Base-by-base conservation (phyloP, 2,888 invertebrate species). In the Drosophila aldrichi region DNA sequence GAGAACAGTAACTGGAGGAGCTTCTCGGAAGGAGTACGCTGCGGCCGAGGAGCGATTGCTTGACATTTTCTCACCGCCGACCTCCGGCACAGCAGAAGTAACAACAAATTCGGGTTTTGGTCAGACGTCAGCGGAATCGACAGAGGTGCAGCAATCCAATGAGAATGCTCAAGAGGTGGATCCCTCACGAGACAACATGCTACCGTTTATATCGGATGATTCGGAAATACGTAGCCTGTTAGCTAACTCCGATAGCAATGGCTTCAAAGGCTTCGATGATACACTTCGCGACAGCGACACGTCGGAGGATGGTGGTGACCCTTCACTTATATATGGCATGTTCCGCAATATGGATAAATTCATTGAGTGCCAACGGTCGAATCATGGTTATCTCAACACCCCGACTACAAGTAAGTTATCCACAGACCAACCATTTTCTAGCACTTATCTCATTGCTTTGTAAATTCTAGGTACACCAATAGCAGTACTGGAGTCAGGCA, bases 21-120 rank as follows among this genome's bases (percentile, higher is more conserved):
- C 48, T 41, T 62, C 58, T 20, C 36, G 61, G 10, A 66, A 57
- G 44, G 81, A 88, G 58, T 87, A 87, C 43, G 70, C 70, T 8
- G 81, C 73, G 6, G 88, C 90, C 38, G 86, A 89, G 60, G 72
- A 88, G 10, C 77, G 79, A n/a, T 61, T 81, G 16, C 70, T 86
- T 14, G 69, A 86, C 49, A 57, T 68, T 36, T 73, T 87, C 10
- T 89, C 85, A 12, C 88, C 88, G 10, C 60, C 84, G 10, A 55
- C 36, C 14, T 34, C 55, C 4, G 64, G 32, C 8, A 6, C 36
- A 14, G 12, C 32, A 10, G 52, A 41, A 9, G 57, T 46, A 32
- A 49, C 32, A 20, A 18, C 43, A 9, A n/a, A 14, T 9, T 9
- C n/a, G 5, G 14, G 22, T n/a, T 34, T 14, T 20, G 49, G 40